A percentile compares a stretch with the other conserved stretches of the same genome.
phyloP scores from a whole-genome alignment of 53 echinoderm and acorn worm genomes.

The Temnopleurus reevesii region DNA sequence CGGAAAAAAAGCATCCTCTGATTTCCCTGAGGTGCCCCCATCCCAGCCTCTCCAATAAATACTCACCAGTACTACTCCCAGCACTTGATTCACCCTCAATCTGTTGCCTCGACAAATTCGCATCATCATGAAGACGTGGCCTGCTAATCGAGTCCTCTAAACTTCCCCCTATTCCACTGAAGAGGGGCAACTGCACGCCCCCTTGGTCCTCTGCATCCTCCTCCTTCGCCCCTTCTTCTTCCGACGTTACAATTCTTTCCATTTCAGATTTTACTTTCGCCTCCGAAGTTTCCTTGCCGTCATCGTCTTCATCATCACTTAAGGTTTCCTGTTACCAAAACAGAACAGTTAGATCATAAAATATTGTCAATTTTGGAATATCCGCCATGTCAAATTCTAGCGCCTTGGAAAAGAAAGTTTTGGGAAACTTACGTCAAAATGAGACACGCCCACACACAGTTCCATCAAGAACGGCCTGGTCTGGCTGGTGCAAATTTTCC shows the following conservation, averaged over 20 bases:
- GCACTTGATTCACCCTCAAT: neutral
- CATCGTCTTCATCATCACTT: conserved; percentile 28
- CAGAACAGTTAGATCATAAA: too few relatives aligned
- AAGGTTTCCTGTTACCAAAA: neutral
- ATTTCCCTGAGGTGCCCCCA: too few relatives aligned
- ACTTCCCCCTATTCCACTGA: conserved; percentile 52
- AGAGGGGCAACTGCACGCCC: conserved; percentile 47
- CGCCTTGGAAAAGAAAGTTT: too few relatives aligned
- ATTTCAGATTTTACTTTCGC: neutral
- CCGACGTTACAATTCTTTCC: neutral
- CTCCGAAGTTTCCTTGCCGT: neutral
- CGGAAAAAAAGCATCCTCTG: too few relatives aligned
- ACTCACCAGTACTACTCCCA: conserved; percentile 1
- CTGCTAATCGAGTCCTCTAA: conserved; percentile 48
- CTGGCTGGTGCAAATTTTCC: too few relatives aligned
- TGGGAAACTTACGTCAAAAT: too few relatives aligned
- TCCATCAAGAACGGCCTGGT: too few relatives aligned
- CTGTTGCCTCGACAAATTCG: neutral
- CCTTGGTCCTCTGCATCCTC: neutral
- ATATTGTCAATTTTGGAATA: too few relatives aligned
- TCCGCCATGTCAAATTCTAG: too few relatives aligned
- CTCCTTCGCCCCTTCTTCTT: neutral
- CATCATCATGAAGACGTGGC: neutral
- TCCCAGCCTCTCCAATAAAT: too few relatives aligned
- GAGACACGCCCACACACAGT: too few relatives aligned